Percentiles rank a stretch among this genome's conserved stretches.
Conservation (phyloP, 2,113 vertebrate genomes). For the Cottus gobio region DNA sequence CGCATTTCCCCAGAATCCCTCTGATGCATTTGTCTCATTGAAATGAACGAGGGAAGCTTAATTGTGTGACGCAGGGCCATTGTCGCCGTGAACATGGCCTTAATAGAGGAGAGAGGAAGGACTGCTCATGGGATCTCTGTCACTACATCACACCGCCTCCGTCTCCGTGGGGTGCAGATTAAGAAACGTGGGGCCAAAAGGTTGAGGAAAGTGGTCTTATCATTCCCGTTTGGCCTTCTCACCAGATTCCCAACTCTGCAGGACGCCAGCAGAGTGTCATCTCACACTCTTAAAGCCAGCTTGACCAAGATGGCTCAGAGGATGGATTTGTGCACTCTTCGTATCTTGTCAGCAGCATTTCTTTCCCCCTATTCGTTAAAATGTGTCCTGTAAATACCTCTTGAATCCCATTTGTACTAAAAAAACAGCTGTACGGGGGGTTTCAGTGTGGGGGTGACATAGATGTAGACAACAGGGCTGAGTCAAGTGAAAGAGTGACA, state of each 20-base stretch:
- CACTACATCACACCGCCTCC: conserved; percentile 27
- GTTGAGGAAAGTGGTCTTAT: conserved; percentile 58
- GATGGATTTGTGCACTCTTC: conserved; percentile 4
- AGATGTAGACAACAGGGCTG: conserved; percentile 41
- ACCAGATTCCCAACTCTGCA: conserved; percentile 55
- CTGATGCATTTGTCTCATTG: not conserved
- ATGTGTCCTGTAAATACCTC: conserved; percentile 40
- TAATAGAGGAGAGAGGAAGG: conserved; percentile 8
- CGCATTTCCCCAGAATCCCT: not conserved
- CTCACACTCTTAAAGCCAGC: conserved; percentile 24
- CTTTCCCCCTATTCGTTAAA: conserved; percentile 10
- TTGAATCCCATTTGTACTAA: conserved; percentile 36
- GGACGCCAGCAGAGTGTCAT: conserved; percentile 34
- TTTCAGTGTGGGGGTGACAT: conserved; percentile 17
- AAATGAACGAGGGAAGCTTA: not conserved
- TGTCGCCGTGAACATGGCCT: not conserved
- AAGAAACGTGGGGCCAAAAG: conserved; percentile 39
- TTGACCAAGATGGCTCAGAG: conserved; percentile 7
- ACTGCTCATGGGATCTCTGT: conserved; percentile 20
- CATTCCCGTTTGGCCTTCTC: conserved; percentile 60
- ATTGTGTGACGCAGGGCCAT: not conserved
- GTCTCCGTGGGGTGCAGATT: conserved; percentile 61
- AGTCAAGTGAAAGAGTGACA: conserved; percentile 74
- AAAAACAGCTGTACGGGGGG: conserved; percentile 8
- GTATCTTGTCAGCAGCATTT: conserved; percentile 3